These are phyloP conservation scores for Villa cingulata DNA, from an alignment of 2,888 invertebrate genomes.

Conservation along the genomic window DNA sequence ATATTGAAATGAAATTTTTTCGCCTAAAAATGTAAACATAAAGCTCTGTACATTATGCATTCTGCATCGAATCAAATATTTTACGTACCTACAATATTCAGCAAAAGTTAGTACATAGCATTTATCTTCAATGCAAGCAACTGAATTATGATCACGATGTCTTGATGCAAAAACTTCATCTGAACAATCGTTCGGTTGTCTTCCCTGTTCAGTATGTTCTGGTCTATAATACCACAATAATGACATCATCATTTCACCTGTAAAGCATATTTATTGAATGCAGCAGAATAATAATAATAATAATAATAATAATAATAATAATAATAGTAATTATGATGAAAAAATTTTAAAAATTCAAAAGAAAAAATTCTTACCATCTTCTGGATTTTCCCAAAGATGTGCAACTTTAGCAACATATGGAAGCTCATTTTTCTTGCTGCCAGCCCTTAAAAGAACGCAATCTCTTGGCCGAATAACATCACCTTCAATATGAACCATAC, in stretches of 20 bases:
- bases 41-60: too few relatives aligned
- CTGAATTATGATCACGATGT: conserved; percentile 89
- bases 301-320: neutral
- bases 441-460: conserved; percentile 83
- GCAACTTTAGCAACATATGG: conserved; percentile 93
- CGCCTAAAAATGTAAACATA: too few relatives aligned
- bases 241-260: conserved; percentile 96
- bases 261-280: too few relatives aligned
- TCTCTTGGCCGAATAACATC: conserved; percentile 76
- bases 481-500: conserved; percentile 81
- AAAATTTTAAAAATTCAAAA: conserved; percentile 3
- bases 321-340: neutral
- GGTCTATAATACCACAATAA: conserved; percentile 95
- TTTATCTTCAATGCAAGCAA: conserved; percentile 95
- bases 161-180: conserved; percentile 94
- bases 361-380: conserved; percentile 55
- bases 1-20: too few relatives aligned
- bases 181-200: conserved; percentile 61
- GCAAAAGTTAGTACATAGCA: conserved; percentile 92
- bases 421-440: conserved; percentile 65
- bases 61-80: too few relatives aligned
- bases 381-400: conserved; percentile 87
- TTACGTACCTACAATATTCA: conserved; percentile 81
- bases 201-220: conserved; percentile 87
- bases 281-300: conserved; percentile 1